A percentile compares a stretch with the other conserved stretches of the same genome.
Conservation (phyloP, 2,888 invertebrate species). For the Aphodius sticticus region DNA sequence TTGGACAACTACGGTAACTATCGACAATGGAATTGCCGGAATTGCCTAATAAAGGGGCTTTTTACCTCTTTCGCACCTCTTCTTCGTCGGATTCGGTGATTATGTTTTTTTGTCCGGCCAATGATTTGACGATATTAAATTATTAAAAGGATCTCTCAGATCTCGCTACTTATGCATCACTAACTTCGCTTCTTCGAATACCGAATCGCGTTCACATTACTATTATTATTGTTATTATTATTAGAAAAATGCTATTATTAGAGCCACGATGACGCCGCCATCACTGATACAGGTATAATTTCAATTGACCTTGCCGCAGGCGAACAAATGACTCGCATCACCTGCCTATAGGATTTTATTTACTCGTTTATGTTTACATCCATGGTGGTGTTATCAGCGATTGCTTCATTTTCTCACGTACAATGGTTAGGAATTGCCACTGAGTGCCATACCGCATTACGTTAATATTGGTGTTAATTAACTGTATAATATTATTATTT, state of each 20-base stretch:
- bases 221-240: neutral
- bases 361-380: no score
- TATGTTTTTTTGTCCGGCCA: neutral
- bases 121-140: constrained; percentile 4
- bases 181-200: neutral
- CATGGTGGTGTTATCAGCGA: no score
- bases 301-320: neutral
- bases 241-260: constrained; percentile 4
- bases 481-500: no score
- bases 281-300: neutral
- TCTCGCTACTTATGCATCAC: neutral
- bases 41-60: neutral
- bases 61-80: neutral
- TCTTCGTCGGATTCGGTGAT: neutral
- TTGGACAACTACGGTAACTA: neutral
- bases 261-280: neutral
- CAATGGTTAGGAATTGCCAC: no score
- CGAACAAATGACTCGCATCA: neutral
- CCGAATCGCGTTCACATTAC: neutral
- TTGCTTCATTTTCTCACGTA: no score
- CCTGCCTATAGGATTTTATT: neutral
- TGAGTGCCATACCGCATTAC: no score
- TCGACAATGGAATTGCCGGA: neutral
- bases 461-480: no score
- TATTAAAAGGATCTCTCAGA: neutral